Evolutionary conservation across 2,113 vertebrate genomes (phyloP).

Genomic region (Bucco capensis): DNA sequence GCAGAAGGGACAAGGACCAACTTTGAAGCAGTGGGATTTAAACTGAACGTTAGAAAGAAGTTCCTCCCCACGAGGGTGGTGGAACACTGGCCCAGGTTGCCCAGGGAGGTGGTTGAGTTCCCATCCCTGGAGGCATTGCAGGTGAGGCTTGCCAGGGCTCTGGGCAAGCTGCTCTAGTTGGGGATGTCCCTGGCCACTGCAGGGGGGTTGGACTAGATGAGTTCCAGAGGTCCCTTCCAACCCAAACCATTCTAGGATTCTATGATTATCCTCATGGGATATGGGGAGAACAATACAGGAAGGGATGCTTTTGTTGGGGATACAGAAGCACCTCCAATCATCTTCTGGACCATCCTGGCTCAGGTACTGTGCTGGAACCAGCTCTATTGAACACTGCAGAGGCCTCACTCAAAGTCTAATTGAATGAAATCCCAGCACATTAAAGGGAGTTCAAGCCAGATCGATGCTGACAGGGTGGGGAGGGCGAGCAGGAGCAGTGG

Average conservation of each 20-base stretch:
- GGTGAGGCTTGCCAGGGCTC: too few relatives aligned
- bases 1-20: background rate
- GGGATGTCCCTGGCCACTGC: too few relatives aligned
- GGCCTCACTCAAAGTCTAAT: background rate
- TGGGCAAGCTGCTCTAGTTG: too few relatives aligned
- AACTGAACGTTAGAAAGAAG: too few relatives aligned
- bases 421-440: conserved; percentile 50
- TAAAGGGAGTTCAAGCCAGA: conserved; percentile 19
- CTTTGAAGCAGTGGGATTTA: background rate
- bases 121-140: too few relatives aligned
- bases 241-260: too few relatives aligned
- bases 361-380: background rate
- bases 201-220: too few relatives aligned
- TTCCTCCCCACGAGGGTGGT: too few relatives aligned
- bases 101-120: too few relatives aligned
- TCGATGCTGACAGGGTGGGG: background rate
- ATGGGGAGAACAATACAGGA: background rate
- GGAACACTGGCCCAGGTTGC: too few relatives aligned
- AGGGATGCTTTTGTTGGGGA: background rate
- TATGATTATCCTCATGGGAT: background rate
- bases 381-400: background rate
- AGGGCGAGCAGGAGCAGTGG: accelerated
- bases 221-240: too few relatives aligned
- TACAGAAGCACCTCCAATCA: background rate
- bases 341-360: background rate